Percentiles rank a stretch among this genome's conserved stretches.
Evolutionary conservation across 2,888 invertebrate species (phyloP).

Genomic region (Drosophila ezoana): DNA sequence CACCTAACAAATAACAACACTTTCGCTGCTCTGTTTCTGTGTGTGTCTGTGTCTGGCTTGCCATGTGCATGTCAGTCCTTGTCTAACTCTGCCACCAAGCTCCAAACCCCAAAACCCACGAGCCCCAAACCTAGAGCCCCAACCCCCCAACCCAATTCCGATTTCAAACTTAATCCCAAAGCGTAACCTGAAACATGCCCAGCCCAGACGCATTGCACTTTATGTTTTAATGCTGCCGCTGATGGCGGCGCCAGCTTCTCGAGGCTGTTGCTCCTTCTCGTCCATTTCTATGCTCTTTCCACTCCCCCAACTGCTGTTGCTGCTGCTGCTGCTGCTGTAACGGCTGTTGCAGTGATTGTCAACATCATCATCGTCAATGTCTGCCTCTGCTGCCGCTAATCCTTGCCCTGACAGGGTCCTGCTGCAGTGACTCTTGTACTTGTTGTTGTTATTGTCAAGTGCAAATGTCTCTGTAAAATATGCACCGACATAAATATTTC

Average conservation of each 20-base stretch:
- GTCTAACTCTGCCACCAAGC: slow-evolving; percentile 29
- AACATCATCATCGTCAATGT: slow-evolving; percentile 56
- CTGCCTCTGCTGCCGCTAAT: slow-evolving; percentile 61
- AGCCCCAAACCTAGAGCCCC: slow-evolving; percentile 3
- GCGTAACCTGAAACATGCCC: slow-evolving; percentile 55
- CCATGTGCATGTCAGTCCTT: slow-evolving; percentile 59
- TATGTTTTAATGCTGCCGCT: slow-evolving; percentile 64
- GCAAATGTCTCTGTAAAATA: slow-evolving; percentile 75
- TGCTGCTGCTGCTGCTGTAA: slow-evolving; percentile 7
- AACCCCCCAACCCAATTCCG: slow-evolving; percentile 28
- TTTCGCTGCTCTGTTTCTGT: slow-evolving; percentile 40
- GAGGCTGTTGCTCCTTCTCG: slow-evolving; percentile 35
- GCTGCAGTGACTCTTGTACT: slow-evolving; percentile 38
- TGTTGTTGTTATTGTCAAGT: slow-evolving; percentile 74
- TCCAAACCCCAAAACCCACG: neutral
- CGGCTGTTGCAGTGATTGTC: slow-evolving; percentile 63
- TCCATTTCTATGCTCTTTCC: neutral
- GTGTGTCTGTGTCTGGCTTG: slow-evolving; percentile 23
- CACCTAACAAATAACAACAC: slow-evolving; percentile 57
- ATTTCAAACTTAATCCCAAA: slow-evolving; percentile 35
- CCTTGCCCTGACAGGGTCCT: slow-evolving; percentile 43
- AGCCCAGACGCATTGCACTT: slow-evolving; percentile 72
- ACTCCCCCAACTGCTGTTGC: neutral
- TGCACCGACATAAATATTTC: slow-evolving; percentile 79
- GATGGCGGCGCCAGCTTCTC: slow-evolving; percentile 60